phyloP scores from a whole-genome alignment of 2,797 vertebrate genomes.

The Champsocephalus gunnari region DNA sequence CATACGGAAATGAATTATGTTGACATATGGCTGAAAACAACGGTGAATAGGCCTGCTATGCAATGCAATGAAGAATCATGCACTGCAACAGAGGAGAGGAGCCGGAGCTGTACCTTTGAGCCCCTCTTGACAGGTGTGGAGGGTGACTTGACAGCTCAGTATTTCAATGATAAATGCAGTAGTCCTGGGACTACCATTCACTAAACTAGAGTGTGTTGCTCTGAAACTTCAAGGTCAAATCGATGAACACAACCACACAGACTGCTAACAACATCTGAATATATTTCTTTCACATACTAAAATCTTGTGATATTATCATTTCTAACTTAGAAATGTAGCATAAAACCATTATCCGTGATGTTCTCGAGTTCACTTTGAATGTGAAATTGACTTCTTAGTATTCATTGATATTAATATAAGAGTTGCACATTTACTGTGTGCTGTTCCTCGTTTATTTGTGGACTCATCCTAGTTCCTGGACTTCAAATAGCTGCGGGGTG shows the following conservation, averaged over 20 bases:
- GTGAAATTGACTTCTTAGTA: not conserved
- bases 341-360: not conserved
- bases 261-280: constrained; percentile 50
- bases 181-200: constrained; percentile 86
- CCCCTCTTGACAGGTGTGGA: constrained; percentile 86
- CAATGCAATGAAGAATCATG: constrained; percentile 87
- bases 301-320: constrained; percentile 20
- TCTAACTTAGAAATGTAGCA: not conserved
- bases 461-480: constrained; percentile 17
- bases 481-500: constrained; percentile 10
- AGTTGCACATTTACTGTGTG: not conserved
- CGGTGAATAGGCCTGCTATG: constrained; percentile 79
- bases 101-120: constrained; percentile 86
- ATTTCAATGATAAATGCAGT: constrained; percentile 90
- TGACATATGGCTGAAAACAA: constrained; percentile 87
- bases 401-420: not conserved
- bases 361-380: not conserved
- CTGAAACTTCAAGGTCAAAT: constrained; percentile 86
- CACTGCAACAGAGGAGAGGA: constrained; percentile 86
- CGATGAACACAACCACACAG: constrained; percentile 75
- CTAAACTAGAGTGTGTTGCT: constrained; percentile 84
- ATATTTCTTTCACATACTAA: constrained; percentile 10
- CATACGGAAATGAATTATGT: constrained; percentile 86
- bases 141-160: constrained; percentile 89
- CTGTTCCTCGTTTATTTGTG: not conserved